A percentile compares a stretch with the other conserved stretches of the same genome.
phyloP scores from a whole-genome alignment of 2,113 vertebrate genomes.

The Hippocampus barbouri region DNA sequence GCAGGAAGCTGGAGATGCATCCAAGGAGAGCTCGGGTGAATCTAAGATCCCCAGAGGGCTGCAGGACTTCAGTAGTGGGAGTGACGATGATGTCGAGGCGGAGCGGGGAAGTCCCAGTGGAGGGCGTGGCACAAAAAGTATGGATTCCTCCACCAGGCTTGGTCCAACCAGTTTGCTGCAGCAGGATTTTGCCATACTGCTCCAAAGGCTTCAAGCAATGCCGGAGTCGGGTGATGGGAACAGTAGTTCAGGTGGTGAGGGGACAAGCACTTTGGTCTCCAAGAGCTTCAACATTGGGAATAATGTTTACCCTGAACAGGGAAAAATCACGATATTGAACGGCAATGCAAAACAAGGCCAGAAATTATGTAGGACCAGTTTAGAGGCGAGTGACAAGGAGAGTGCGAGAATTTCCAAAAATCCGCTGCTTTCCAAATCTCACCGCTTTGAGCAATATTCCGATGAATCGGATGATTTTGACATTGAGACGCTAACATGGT shows the following conservation, averaged over 20 bases:
- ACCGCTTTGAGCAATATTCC: slow-evolving; percentile 43
- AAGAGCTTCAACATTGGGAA: slow-evolving; percentile 19
- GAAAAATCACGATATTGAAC: slow-evolving; percentile 6
- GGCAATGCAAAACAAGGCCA: slow-evolving; percentile 46
- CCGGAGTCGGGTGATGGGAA: slow-evolving; percentile 26
- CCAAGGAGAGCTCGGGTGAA: background rate
- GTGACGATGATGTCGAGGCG: slow-evolving; percentile 77
- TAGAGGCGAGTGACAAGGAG: slow-evolving; percentile 23
- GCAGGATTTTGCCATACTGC: slow-evolving; percentile 79
- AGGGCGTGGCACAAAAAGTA: slow-evolving; percentile 27
- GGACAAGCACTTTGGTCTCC: slow-evolving; percentile 12
- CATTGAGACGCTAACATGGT: slow-evolving; percentile 6
- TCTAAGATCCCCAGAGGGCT: slow-evolving; percentile 34
- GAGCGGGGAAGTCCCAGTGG: slow-evolving; percentile 37
- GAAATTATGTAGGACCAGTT: slow-evolving; percentile 30
- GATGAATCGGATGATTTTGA: slow-evolving; percentile 87
- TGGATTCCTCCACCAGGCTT: slow-evolving; percentile 20
- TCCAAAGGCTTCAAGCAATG: slow-evolving; percentile 63
- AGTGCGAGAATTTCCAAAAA: slow-evolving; percentile 34
- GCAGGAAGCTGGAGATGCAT: slow-evolving; percentile 36
- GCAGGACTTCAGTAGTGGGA: slow-evolving; percentile 78
- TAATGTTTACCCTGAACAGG: slow-evolving; percentile 1
- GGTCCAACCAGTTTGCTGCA: slow-evolving; percentile 76
- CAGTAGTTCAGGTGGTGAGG: slow-evolving; percentile 26
- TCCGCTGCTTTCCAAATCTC: slow-evolving; percentile 1